Conservation (phyloP, 2,888 invertebrate genomes). For the Brachypalpus laphriformis region DNA sequence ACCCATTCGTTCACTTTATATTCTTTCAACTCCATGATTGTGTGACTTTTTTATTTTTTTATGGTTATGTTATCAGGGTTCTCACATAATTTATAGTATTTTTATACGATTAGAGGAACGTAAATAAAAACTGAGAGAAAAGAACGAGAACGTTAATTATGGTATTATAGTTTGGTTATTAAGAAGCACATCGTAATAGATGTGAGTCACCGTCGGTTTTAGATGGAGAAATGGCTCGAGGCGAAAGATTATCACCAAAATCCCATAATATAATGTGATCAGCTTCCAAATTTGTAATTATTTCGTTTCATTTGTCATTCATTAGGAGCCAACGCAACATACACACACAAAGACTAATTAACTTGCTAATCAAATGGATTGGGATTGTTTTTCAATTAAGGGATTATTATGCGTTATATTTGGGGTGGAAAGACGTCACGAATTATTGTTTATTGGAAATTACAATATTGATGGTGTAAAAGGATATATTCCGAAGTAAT, state of each 20-base stretch:
- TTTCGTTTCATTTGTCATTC: slow-evolving; percentile 10
- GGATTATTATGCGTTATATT: neutral
- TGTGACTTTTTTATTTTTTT: neutral
- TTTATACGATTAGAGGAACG: slow-evolving; percentile 4
- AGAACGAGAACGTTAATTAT: neutral
- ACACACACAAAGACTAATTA: neutral
- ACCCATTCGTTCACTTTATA: no score
- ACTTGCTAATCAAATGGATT: slow-evolving; percentile 4
- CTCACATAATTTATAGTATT: slow-evolving; percentile 37
- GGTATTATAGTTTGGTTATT: neutral
- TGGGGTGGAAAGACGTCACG: neutral
- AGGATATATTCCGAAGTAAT: no score
- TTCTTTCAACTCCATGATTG: neutral
- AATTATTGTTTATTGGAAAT: neutral
- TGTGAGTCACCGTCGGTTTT: slow-evolving; percentile 21
- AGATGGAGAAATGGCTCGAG: neutral
- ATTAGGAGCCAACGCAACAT: neutral
- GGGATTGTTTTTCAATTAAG: neutral
- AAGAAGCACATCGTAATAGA: neutral
- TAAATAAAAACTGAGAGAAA: neutral
- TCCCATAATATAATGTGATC: neutral
- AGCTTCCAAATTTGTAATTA: slow-evolving; percentile 18
- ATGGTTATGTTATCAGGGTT: neutral
- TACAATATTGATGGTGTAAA: neutral
- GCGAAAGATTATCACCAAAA: neutral